phyloP scores from a whole-genome alignment of 1,140 invertebrate genomes.

The Micrasema minimum region DNA sequence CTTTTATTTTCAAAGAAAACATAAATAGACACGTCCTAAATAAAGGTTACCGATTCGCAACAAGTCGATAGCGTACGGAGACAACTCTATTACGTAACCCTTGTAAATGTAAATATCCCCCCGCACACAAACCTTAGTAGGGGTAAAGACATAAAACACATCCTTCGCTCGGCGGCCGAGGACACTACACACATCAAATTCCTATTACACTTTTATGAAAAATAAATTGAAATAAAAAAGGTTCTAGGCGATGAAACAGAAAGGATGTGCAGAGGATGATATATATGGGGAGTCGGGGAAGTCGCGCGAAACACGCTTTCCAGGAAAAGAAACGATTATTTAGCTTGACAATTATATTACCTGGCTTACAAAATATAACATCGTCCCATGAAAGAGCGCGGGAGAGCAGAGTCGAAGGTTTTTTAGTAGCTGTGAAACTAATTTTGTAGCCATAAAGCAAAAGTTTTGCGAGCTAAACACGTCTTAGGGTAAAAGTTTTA shows the following conservation, averaged over 20 bases:
- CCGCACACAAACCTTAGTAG: neutral
- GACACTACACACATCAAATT: slow-evolving; percentile 43
- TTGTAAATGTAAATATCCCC: slow-evolving; percentile 36
- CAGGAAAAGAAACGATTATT: slow-evolving; percentile 1
- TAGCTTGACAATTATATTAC: neutral
- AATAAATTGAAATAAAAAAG: slow-evolving; percentile 45
- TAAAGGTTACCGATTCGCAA: slow-evolving; percentile 37
- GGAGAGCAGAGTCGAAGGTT: too few species aligned
- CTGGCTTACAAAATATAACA: too few species aligned
- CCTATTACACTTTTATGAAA: slow-evolving; percentile 47
- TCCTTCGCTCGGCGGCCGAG: slow-evolving; percentile 30
- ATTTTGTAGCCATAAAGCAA: too few species aligned
- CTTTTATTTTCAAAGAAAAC: slow-evolving; percentile 14
- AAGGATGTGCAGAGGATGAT: neutral
- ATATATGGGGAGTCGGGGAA: neutral
- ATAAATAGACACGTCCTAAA: slow-evolving; percentile 36
- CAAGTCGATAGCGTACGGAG: slow-evolving; percentile 33
- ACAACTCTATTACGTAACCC: slow-evolving; percentile 38
- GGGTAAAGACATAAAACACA: slow-evolving; percentile 38
- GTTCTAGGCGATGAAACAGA: slow-evolving; percentile 19
- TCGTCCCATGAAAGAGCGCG: too few species aligned
- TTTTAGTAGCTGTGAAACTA: too few species aligned
- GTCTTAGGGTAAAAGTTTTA: too few species aligned
- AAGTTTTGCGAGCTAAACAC: too few species aligned
- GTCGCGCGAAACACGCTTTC: neutral